Base-by-base conservation (phyloP, 2,888 invertebrate species). In the Pyralis farinalis region DNA sequence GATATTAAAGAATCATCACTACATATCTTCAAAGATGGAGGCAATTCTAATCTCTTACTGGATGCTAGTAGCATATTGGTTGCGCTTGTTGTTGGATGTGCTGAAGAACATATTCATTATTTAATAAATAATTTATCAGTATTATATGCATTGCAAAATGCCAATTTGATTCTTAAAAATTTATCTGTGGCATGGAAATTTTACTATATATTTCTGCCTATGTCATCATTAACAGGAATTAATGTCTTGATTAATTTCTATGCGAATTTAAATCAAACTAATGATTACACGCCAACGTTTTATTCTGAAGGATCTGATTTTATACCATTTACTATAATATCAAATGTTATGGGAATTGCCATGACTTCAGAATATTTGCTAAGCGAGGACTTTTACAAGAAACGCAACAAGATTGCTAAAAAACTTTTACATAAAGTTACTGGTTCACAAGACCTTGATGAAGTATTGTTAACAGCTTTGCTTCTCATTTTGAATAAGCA, bases 111-210 rank as follows among this genome's bases (percentile, higher is more conserved):
- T 62, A 53, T 86, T 25, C 85, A 87, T 58, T 55, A 63, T 42
- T 53, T 84, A 41, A 51, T 77, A 2, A 69, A 61, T 46, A 63
- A 69, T 44, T 54, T 85, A 44, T 67, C 71, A 16, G 53, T 77
- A 38, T 50, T 88, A 27, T 81, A 77, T 52, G 66, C 77, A 31
- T 61, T 88, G 34, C 62, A 81, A 37, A 79, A 83, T 53, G 58
- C 72, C 20, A 75, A 71, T 48, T 60, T 79, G 29, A 64, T 76
- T 39, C 63, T 85, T 12, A 85, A 81, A 51, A 84, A 87, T 52
- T 59, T 87, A 36, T 72, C 85, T 25, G 61, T 80, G 8, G 74
- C 71, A 34, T 88, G 87, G 87, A 88, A 86, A 52, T 88, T 84
- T 47, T 80, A 85, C 46, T 88, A 88, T 39, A 70, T 88, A 53